A percentile compares a stretch with the other conserved stretches of the same genome.
phyloP scores from a whole-genome alignment of 2,113 vertebrate species.

The Atractosteus spatula region DNA sequence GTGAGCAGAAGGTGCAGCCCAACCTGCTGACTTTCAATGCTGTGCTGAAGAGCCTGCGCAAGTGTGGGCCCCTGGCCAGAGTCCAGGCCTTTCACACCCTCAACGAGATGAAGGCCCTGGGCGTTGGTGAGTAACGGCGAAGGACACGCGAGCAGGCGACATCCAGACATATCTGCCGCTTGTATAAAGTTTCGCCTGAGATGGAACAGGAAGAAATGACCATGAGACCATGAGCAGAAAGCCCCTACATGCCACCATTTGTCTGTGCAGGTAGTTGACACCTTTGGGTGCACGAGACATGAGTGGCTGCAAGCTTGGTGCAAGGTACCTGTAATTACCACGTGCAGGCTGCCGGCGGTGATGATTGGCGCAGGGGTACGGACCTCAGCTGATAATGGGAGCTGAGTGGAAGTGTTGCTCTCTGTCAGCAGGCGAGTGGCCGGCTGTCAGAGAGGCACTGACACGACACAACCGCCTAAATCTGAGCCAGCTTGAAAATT shows the following conservation, averaged over 20 bases:
- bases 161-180: neutral
- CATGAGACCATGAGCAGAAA: no score
- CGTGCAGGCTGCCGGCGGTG: constrained; percentile 27
- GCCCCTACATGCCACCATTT: no score
- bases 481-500: constrained; percentile 7
- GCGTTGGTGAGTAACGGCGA: constrained; percentile 66
- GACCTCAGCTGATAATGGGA: constrained; percentile 48
- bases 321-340: no score
- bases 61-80: constrained; percentile 63
- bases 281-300: no score
- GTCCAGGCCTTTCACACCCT: constrained; percentile 53
- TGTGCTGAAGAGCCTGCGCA: constrained; percentile 70
- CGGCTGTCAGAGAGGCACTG: constrained; percentile 21
- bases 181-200: neutral
- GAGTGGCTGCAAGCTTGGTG: no score
- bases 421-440: constrained; percentile 37
- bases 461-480: constrained; percentile 41
- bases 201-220: neutral
- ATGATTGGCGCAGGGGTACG: constrained; percentile 47
- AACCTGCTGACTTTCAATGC: constrained; percentile 85
- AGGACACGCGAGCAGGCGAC: no score
- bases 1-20: constrained; percentile 76
- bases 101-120: constrained; percentile 84
- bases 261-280: no score
- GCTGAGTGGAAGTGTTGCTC: constrained; percentile 40